These are phyloP conservation scores for Pelochelys cantorii DNA, from an alignment of 2,797 vertebrate species.

Conservation along the genomic window DNA sequence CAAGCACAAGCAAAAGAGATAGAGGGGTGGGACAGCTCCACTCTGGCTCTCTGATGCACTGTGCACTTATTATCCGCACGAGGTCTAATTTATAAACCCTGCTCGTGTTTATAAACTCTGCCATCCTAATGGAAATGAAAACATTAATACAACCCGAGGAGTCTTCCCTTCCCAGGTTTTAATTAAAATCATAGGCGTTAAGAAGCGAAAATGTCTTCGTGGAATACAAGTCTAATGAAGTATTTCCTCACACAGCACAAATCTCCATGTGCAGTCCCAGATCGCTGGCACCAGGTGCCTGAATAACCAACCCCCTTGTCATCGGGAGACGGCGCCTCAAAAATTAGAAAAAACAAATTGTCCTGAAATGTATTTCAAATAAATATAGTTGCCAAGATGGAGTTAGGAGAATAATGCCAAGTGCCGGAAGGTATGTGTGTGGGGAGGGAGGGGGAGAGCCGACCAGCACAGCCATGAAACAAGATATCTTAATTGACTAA, in stretches of 20 bases:
- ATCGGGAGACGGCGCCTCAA: constrained; percentile 49
- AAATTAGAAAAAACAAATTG: constrained; percentile 81
- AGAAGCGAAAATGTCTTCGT: constrained; percentile 79
- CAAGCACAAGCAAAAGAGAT: constrained; percentile 53
- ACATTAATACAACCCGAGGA: constrained; percentile 84
- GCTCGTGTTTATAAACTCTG: constrained; percentile 84
- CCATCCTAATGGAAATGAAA: constrained; percentile 84
- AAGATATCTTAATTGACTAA: constrained; percentile 69
- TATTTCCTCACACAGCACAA: constrained; percentile 78
- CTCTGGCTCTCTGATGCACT: constrained; percentile 66
- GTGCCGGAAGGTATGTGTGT: background rate
- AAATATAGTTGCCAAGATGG: constrained; percentile 71
- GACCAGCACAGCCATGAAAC: constrained; percentile 31
- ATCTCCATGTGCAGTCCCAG: constrained; percentile 76
- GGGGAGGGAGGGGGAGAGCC: constrained; percentile 24
- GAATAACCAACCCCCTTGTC: constrained; percentile 56
- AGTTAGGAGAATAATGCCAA: constrained; percentile 60
- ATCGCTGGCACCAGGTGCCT: constrained; percentile 54
- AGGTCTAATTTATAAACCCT: constrained; percentile 83
- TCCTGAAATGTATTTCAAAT: constrained; percentile 64
- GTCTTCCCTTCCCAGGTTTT: constrained; percentile 86
- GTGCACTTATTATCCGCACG: constrained; percentile 77
- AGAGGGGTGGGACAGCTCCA: constrained; percentile 77
- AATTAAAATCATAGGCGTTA: constrained; percentile 87
- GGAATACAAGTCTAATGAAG: constrained; percentile 86